phyloP scores from a whole-genome alignment of 2,888 invertebrate species.

The Magallana nippona region DNA sequence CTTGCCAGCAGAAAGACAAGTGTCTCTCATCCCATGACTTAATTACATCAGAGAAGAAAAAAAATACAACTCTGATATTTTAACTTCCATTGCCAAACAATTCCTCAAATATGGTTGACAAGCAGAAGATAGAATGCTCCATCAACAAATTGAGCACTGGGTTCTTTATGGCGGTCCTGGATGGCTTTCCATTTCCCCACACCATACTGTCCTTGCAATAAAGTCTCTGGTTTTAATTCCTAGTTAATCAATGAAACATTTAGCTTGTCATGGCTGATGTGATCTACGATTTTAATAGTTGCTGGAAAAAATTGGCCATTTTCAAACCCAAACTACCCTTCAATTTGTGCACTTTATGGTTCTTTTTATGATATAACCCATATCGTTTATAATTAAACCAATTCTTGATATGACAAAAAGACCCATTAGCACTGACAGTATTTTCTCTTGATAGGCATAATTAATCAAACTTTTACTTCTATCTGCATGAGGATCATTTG shows the following conservation, averaged over 20 bases:
- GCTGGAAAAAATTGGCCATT: constrained; percentile 9
- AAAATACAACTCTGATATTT: too few species aligned
- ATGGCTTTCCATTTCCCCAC: constrained; percentile 25
- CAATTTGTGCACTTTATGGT: constrained; percentile 20
- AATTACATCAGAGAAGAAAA: too few species aligned
- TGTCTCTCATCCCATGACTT: too few species aligned
- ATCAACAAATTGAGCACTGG: constrained; percentile 31
- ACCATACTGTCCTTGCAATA: constrained; percentile 19
- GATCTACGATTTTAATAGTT: background rate
- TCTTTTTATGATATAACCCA: constrained; percentile 32
- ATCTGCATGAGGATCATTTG: constrained; percentile 14
- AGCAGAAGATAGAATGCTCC: constrained; percentile 24
- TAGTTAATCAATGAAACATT: constrained; percentile 30
- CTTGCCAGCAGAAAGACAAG: too few species aligned
- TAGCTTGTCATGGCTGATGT: constrained; percentile 2
- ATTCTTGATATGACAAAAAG: constrained; percentile 23
- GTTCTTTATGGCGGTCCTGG: constrained; percentile 4
- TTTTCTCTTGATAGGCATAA: constrained; percentile 11
- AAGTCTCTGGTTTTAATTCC: constrained; percentile 29
- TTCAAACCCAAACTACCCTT: background rate
- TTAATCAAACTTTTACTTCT: constrained; percentile 1
- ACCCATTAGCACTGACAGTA: constrained; percentile 14
- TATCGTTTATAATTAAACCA: constrained; percentile 17
- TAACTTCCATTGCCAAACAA: background rate
- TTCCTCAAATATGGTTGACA: constrained; percentile 27